A percentile compares a stretch with the other conserved stretches of the same genome.
phyloP scores from a whole-genome alignment of 30 jellyfish, hydroid and myxozoan genomes.

The Aurelia aurita region DNA sequence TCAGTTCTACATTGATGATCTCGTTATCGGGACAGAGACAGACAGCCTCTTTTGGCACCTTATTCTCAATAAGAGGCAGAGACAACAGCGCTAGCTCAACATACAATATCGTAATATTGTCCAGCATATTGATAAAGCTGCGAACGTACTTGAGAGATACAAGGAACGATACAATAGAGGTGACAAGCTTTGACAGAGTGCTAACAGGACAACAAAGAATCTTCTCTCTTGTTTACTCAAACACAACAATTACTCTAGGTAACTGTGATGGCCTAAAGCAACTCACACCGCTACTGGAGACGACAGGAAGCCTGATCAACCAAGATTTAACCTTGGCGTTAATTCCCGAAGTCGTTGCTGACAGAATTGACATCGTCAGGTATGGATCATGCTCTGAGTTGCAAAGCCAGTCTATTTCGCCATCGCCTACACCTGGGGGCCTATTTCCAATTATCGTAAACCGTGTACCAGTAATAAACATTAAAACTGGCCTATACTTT shows the following conservation, averaged over 20 bases:
- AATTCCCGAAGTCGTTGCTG: slow-evolving; percentile 57
- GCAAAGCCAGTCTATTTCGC: background rate
- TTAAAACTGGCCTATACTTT: slow-evolving; percentile 50
- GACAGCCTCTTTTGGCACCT: slow-evolving; percentile 33
- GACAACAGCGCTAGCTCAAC: slow-evolving; percentile 63
- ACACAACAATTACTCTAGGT: slow-evolving; percentile 35
- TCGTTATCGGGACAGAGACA: slow-evolving; percentile 31
- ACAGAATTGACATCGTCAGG: slow-evolving; percentile 40
- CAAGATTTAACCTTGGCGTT: slow-evolving; percentile 45
- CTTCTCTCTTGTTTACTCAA: slow-evolving; percentile 59
- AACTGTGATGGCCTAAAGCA: slow-evolving; percentile 36
- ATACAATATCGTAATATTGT: slow-evolving; percentile 18
- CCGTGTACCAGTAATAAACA: slow-evolving; percentile 24
- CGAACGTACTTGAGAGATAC: slow-evolving; percentile 53
- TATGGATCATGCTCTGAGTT: slow-evolving; percentile 44
- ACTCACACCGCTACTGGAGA: slow-evolving; percentile 23
- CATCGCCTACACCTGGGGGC: slow-evolving; percentile 69
- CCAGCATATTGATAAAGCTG: slow-evolving; percentile 18
- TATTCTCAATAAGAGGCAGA: slow-evolving; percentile 45
- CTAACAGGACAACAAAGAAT: slow-evolving; percentile 42
- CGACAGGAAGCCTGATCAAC: slow-evolving; percentile 29
- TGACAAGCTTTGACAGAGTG: slow-evolving; percentile 46
- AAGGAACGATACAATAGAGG: slow-evolving; percentile 41
- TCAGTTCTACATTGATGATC: slow-evolving; percentile 23
- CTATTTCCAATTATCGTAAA: slow-evolving; percentile 36